Evolutionary conservation across 2,797 vertebrate genomes (phyloP), one percentile per base, ranked within the genome.

Genomic region (Chelmon rostratus): DNA sequence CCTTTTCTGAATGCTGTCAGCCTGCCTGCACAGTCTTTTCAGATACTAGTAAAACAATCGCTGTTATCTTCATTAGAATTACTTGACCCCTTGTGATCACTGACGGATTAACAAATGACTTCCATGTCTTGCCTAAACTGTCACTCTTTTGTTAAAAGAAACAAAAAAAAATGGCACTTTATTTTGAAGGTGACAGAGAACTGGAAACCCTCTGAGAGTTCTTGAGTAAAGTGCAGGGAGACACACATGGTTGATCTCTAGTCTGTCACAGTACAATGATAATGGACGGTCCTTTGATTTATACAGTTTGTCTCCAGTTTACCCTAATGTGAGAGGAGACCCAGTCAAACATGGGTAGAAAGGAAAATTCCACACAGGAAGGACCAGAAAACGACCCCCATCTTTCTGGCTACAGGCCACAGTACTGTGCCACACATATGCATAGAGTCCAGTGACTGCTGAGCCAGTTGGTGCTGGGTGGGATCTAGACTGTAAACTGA

Each of bases 351-450:
- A 35, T 66, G 11, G 28, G 9, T 19, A 35, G 49, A 63, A 21
- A 62, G 5, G 18, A 42, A 49, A 13, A 38, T 28, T 40, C 10
- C 15, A 47, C 23, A 71, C n/a, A 58, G 18, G 33, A 73, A 37
- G 8, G 19, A 75, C 33, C 53, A 58, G 73, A 33, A 76, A 61
- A 35, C 2, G 9, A 46, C 3, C 28, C 8, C 16, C 38, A 21
- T 52, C 42, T 57, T 47, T 54, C 50, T 28, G 16, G 58, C 69
- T 42, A 28, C 16, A 50, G 18, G 19, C 69, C 18, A 68, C 37
- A n/a, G 52, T 19, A 4, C 53, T 33, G 28, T 15, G 52, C 13
- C 2, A 28, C 12, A 53, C 4, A 23, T 31, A 42, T 42, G 25
- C 56, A 33, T 15, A 8, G 11, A 35, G 25, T 16, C 18, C 28